These are phyloP conservation scores for Hypomecis punctinalis DNA, from an alignment of 2,888 invertebrate species.

Conservation along the genomic window DNA sequence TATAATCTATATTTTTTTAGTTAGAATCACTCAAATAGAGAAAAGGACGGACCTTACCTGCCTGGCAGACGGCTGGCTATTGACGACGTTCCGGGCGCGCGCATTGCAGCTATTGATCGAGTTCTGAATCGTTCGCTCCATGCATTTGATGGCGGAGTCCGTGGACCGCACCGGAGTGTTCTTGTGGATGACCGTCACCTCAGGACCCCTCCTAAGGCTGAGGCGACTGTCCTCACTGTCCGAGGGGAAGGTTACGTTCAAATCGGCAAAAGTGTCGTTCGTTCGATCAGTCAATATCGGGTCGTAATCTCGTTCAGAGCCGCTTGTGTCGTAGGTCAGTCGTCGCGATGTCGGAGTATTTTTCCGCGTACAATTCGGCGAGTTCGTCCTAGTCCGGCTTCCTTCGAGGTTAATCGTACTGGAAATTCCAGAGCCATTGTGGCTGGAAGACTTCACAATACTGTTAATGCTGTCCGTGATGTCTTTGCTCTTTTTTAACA, in stretches of 20 bases:
- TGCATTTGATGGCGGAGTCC: slow-evolving; percentile 55
- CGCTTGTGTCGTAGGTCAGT: slow-evolving; percentile 69
- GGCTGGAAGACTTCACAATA: slow-evolving; percentile 35
- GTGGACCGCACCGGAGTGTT: slow-evolving; percentile 43
- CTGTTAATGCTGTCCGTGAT: slow-evolving; percentile 69
- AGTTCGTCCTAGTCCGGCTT: slow-evolving; percentile 59
- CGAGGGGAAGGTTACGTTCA: slow-evolving; percentile 78
- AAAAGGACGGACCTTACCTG: slow-evolving; percentile 57
- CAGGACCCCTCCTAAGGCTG: slow-evolving; percentile 30
- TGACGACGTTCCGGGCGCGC: slow-evolving; percentile 28
- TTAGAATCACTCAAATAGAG: not conserved
- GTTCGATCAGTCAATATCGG: slow-evolving; percentile 75
- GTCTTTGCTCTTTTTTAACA: slow-evolving; percentile 70
- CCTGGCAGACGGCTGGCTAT: slow-evolving; percentile 54
- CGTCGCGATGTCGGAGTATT: slow-evolving; percentile 52
- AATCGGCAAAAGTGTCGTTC: slow-evolving; percentile 79
- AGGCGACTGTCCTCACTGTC: slow-evolving; percentile 65
- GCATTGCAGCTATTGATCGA: slow-evolving; percentile 51
- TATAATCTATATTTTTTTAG: too few species aligned
- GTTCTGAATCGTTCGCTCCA: slow-evolving; percentile 56
- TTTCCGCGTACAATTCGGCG: slow-evolving; percentile 56
- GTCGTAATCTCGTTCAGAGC: slow-evolving; percentile 68
- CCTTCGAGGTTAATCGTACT: slow-evolving; percentile 51
- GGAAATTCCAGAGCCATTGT: slow-evolving; percentile 46
- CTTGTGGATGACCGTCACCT: slow-evolving; percentile 47